These are phyloP conservation scores for Gymnarchus niloticus DNA, from an alignment of 2,113 vertebrate species.

Conservation along the genomic window DNA sequence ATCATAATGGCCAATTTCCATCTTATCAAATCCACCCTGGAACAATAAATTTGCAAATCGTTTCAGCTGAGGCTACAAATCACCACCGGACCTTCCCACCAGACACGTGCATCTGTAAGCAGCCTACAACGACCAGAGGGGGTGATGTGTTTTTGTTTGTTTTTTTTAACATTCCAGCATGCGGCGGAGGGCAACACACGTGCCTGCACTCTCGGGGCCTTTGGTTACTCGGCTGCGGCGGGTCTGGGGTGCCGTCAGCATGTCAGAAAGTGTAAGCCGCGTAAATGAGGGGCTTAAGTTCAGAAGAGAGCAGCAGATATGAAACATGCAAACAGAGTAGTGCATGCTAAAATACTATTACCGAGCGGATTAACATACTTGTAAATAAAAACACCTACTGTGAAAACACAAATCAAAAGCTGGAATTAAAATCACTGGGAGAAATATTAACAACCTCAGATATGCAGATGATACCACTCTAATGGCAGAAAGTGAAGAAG, in stretches of 20 bases:
- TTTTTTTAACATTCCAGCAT: not conserved
- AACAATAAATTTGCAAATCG: conserved; percentile 10
- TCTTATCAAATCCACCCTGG: not conserved
- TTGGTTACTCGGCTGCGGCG: not conserved
- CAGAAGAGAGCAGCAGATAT: conserved; percentile 4
- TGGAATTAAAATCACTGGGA: too few species aligned
- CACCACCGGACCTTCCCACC: not conserved
- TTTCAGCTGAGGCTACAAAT: not conserved
- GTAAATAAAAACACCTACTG: not conserved
- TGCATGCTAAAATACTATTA: not conserved
- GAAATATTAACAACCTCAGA: too few species aligned
- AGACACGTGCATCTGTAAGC: not conserved
- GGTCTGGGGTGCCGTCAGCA: not conserved
- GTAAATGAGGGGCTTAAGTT: not conserved
- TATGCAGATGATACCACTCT: too few species aligned
- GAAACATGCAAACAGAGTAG: not conserved
- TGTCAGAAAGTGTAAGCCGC: not conserved
- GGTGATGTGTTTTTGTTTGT: not conserved
- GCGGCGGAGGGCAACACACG: not conserved
- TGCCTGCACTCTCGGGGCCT: not conserved
- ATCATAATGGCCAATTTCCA: not conserved
- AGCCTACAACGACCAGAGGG: not conserved
- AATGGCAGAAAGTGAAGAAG: too few species aligned
- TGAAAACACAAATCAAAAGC: too few species aligned
- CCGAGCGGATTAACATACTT: not conserved